Evolutionary conservation across 2,113 vertebrate genomes (phyloP).

Genomic region (Laterallus jamaicensis): DNA sequence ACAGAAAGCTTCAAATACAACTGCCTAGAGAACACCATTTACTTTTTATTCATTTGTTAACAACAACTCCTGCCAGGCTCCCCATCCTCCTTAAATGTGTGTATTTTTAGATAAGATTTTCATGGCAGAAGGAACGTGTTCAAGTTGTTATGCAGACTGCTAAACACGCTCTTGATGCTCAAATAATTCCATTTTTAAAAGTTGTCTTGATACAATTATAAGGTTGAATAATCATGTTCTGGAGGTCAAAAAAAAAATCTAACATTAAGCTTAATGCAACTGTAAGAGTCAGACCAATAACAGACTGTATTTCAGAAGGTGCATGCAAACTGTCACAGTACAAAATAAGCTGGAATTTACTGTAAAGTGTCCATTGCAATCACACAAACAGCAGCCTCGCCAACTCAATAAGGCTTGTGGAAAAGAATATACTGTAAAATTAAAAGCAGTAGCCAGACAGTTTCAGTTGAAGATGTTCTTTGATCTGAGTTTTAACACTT

Average conservation of each 20-base stretch:
- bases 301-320: background rate
- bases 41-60: conserved; percentile 11
- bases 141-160: background rate
- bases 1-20: background rate
- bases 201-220: background rate
- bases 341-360: background rate
- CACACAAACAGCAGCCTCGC: background rate
- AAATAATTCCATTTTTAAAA: background rate
- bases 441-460: background rate
- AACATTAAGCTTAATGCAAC: background rate
- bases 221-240: background rate
- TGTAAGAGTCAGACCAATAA: background rate
- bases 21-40: background rate
- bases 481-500: background rate
- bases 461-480: background rate
- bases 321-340: background rate
- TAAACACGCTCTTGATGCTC: background rate
- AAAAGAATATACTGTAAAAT: background rate
- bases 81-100: background rate
- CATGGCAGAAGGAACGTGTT: background rate
- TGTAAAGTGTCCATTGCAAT: background rate
- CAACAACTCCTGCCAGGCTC: background rate
- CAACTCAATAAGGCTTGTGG: background rate
- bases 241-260: background rate
- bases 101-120: background rate